Base-by-base conservation (phyloP, 2,113 vertebrate genomes). In the Pteronura brasiliensis region DNA sequence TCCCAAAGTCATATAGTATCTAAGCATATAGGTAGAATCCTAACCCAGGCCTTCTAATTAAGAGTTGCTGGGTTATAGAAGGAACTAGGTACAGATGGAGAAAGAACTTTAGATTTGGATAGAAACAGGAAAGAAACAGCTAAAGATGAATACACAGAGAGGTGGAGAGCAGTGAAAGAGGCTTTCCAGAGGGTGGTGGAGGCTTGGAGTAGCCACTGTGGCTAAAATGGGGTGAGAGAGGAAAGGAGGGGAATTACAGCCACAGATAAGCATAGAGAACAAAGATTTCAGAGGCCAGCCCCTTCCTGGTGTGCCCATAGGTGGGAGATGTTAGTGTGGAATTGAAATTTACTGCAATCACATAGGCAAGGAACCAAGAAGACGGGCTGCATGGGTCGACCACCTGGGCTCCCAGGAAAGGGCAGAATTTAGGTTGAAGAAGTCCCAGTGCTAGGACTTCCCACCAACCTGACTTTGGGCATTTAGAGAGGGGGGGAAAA, bases 381-480 rank as follows among this genome's bases (percentile, higher is more conserved):
- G 55, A 76, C 2, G 0, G 0, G 10, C 39, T 13, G 5, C 8
- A 21, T n/a, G 34, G 27, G 1, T 63, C 6, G 4, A 42, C 36
- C 57, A 34, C 0, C 0, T 3, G 63, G 25, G 36, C 25, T 86
- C 23, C 52, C 34, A 25, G 55, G 57, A 90, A 47, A 85, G 10
- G 18, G 63, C 4, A 9, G 55, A 82, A 42, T 69, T 85, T 39
- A 44, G 18, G 27, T 3, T 20, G 74, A 83, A 15, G 39, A 44
- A 42, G 74, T 69, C 44, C 25, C 47, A 11, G 65, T 36, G 10
- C 3, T 29, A 49, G 61, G 57, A 57, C 27, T 52, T 44, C 34
- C 61, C 7, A 85, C 34, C 44, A 47, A 57, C 34, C 69, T 47
- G 18, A 65, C 12, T 74, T 65, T 11, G 0, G 13, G 39, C 61